Percentiles rank a stretch among this genome's conserved stretches.
phyloP scores from a whole-genome alignment of 1,140 invertebrate species.

The Acromyrmex echinatior region DNA sequence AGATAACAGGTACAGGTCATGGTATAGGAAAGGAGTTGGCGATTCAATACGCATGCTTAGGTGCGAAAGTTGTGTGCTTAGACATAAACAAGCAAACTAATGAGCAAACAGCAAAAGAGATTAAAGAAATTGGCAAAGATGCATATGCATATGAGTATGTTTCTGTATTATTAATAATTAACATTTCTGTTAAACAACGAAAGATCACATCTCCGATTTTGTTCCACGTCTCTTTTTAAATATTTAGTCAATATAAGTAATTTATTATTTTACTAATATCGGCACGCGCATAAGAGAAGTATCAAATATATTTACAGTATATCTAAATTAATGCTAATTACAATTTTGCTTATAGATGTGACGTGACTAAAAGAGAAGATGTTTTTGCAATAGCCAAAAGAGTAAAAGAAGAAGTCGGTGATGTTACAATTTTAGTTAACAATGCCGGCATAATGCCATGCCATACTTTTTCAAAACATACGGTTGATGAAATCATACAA shows the following conservation, averaged over 20 bases:
- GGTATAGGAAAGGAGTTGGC: conserved; percentile 96
- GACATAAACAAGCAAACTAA: conserved; percentile 93
- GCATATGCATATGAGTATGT: conserved; percentile 87
- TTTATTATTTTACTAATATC: neutral
- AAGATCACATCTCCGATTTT: neutral
- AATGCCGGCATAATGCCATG: conserved; percentile 96
- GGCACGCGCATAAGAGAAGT: neutral
- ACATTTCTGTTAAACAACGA: neutral
- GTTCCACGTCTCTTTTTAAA: neutral
- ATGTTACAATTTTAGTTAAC: conserved; percentile 92
- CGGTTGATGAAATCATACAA: conserved; percentile 89
- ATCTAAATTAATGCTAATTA: neutral
- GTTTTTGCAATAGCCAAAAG: conserved; percentile 87
- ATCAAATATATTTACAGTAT: neutral
- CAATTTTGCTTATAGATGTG: conserved; percentile 87
- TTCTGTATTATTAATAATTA: neutral
- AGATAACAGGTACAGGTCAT: conserved; percentile 96
- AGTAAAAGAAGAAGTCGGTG: conserved; percentile 89
- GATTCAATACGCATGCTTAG: conserved; percentile 91
- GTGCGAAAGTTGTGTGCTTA: conserved; percentile 94
- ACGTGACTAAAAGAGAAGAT: conserved; percentile 89
- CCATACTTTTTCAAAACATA: conserved; percentile 89
- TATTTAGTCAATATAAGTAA: neutral
- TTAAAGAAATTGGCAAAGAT: conserved; percentile 85
- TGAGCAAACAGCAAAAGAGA: conserved; percentile 88